Percentiles rank a stretch among this genome's conserved stretches.
Conservation (phyloP, 2,797 vertebrate genomes). For the Limosa lapponica region DNA sequence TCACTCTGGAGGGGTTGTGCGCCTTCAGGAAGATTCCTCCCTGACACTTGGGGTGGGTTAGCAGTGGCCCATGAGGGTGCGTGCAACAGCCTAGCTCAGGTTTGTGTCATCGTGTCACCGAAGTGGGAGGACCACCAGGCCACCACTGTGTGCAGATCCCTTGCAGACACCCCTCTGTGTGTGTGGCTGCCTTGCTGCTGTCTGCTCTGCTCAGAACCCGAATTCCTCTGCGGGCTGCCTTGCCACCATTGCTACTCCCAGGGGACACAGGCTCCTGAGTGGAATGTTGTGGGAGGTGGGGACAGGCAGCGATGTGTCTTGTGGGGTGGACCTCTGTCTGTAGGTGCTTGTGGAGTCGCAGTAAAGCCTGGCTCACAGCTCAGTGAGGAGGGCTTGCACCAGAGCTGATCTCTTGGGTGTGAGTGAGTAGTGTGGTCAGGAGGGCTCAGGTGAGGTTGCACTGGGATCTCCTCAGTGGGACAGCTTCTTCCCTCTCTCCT, state of each 20-base stretch:
- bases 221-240: neutral
- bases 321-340: neutral
- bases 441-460: neutral
- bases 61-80: accelerated
- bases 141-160: accelerated
- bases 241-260: neutral
- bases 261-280: accelerated
- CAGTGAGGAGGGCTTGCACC: neutral
- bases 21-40: neutral
- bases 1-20: neutral
- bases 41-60: accelerated
- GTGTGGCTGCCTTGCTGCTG: neutral
- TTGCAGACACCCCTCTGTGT: neutral
- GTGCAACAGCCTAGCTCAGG: neutral
- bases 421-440: neutral
- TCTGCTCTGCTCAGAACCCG: neutral
- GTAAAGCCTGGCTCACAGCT: neutral
- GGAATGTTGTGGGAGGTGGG: neutral
- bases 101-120: neutral
- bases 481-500: neutral
- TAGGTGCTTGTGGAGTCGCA: neutral
- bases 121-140: accelerated
- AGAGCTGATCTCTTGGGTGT: neutral
- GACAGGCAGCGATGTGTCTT: accelerated
- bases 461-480: neutral